Conservation (phyloP, 2,888 invertebrate genomes). For the Temnothorax ravouxi region DNA sequence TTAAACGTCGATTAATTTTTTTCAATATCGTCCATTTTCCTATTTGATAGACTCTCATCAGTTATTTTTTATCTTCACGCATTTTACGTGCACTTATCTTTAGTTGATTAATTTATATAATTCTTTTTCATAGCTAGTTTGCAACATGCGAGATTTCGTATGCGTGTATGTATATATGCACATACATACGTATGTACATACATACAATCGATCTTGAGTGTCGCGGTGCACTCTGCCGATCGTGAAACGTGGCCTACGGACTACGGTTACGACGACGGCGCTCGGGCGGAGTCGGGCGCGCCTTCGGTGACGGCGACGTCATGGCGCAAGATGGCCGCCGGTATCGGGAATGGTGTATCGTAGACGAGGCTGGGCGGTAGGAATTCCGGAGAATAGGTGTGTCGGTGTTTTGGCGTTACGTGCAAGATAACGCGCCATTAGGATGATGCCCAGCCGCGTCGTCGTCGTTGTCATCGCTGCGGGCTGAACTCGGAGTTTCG, state of each 20-base stretch:
- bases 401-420: constrained; percentile 87
- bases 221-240: background rate
- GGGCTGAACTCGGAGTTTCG: constrained; percentile 58
- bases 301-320: constrained; percentile 87
- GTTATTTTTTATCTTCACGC: background rate
- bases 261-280: constrained; percentile 43
- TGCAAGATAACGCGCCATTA: constrained; percentile 71
- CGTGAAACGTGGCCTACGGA: background rate
- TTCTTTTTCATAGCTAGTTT: background rate
- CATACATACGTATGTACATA: too few relatives aligned
- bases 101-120: background rate
- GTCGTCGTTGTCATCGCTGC: constrained; percentile 53
- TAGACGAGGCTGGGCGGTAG: constrained; percentile 89
- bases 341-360: constrained; percentile 90
- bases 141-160: background rate
- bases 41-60: background rate
- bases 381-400: constrained; percentile 90
- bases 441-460: constrained; percentile 63
- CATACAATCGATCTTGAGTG: background rate
- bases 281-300: constrained; percentile 73
- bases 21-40: background rate
- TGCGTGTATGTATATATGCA: too few relatives aligned
- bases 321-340: constrained; percentile 92
- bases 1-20: background rate
- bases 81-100: too few relatives aligned